Evolutionary conservation across 2,113 vertebrate species (phyloP).

Genomic region (Chamaea fasciata): DNA sequence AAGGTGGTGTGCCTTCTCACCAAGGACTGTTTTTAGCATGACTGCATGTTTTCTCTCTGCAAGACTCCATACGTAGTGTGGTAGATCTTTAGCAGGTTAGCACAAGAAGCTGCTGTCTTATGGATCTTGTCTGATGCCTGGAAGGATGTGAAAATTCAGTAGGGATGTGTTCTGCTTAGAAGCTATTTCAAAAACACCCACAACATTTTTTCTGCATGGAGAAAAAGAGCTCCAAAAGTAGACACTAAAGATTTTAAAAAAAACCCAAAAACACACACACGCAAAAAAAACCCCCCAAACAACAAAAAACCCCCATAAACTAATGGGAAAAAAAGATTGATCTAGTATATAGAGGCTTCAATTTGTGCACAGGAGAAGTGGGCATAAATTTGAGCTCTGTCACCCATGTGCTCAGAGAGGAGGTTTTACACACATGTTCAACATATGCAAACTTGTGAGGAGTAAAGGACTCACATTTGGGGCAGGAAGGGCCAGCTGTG

Average conservation of each 20-base stretch:
- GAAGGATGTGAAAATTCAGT: not conserved
- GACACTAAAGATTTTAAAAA: not conserved
- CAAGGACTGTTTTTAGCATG: not conserved
- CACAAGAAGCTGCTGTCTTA: not conserved
- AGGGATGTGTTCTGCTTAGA: not conserved
- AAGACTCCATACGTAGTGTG: rapidly evolving
- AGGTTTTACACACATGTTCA: not conserved
- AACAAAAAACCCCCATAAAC: not conserved
- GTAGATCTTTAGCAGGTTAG: not conserved
- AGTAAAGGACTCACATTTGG: not conserved
- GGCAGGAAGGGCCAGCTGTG: not conserved
- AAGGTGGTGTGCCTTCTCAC: not conserved
- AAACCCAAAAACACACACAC: no score
- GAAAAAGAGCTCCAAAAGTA: not conserved
- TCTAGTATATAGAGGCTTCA: not conserved
- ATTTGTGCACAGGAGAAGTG: not conserved
- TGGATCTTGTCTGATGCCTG: not conserved
- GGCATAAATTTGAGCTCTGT: not conserved
- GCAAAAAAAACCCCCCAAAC: no score
- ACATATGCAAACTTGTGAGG: not conserved
- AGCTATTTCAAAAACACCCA: not conserved
- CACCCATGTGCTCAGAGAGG: not conserved
- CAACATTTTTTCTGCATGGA: not conserved
- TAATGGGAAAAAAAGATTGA: not conserved
- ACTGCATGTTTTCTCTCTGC: not conserved